phyloP scores from a whole-genome alignment of 1,140 invertebrate species.

The Megathymus violae region DNA sequence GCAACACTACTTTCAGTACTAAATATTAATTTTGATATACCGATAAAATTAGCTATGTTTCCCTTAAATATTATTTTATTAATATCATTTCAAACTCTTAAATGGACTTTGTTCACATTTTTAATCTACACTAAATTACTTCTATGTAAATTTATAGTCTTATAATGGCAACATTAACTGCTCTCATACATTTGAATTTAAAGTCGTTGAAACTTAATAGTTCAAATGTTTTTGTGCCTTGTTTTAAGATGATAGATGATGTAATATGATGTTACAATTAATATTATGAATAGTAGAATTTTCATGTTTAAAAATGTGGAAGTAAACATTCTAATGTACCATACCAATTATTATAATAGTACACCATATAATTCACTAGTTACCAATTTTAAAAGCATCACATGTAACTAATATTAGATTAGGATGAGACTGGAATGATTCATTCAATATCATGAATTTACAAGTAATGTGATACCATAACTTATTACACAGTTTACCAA shows the following conservation, averaged over 20 bases:
- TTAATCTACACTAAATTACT: too few relatives aligned
- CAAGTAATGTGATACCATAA: not conserved
- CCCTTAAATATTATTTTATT: too few relatives aligned
- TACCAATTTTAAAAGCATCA: slow-evolving; percentile 24
- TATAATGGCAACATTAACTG: too few relatives aligned
- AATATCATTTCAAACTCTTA: too few relatives aligned
- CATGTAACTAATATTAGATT: slow-evolving; percentile 8
- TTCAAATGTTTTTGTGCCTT: slow-evolving; percentile 66
- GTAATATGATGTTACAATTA: not conserved
- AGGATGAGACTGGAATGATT: slow-evolving; percentile 1
- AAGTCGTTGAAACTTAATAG: slow-evolving; percentile 24
- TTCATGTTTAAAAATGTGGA: slow-evolving; percentile 8
- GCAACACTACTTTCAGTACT: too few relatives aligned
- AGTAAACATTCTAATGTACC: not conserved
- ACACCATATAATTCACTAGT: too few relatives aligned
- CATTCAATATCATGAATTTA: slow-evolving; percentile 24
- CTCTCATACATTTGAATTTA: slow-evolving; percentile 12
- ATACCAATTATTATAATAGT: slow-evolving; percentile 1
- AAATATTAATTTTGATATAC: too few relatives aligned
- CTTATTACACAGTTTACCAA: too few relatives aligned
- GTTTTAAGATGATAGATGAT: slow-evolving; percentile 25
- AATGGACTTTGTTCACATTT: too few relatives aligned
- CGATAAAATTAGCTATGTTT: too few relatives aligned
- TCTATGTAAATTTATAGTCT: too few relatives aligned
- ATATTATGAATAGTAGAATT: slow-evolving; percentile 12